phyloP scores from a whole-genome alignment of 1,140 invertebrate genomes.

The Drosophila nannoptera region DNA sequence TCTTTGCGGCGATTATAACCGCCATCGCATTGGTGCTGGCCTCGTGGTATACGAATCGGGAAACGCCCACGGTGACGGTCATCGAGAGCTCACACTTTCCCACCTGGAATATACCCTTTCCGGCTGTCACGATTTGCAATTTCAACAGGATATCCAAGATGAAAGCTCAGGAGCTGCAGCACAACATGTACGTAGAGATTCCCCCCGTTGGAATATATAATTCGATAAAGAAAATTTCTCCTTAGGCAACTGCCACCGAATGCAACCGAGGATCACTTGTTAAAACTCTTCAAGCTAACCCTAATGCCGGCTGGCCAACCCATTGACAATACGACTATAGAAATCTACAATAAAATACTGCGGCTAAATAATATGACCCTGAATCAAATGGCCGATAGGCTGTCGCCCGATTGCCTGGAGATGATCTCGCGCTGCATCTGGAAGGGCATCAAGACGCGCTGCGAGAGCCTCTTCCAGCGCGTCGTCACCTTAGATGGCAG shows the following conservation, averaged over 20 bases:
- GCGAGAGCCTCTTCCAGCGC: slow-evolving; percentile 82
- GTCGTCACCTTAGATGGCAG: slow-evolving; percentile 81
- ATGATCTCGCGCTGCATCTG: slow-evolving; percentile 83
- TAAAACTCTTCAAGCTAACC: slow-evolving; percentile 62
- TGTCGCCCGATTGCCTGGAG: slow-evolving; percentile 81
- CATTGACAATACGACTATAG: slow-evolving; percentile 39
- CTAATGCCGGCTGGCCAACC: slow-evolving; percentile 53
- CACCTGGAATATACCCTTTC: slow-evolving; percentile 86
- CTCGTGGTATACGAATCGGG: slow-evolving; percentile 79
- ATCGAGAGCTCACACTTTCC: slow-evolving; percentile 85
- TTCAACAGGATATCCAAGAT: slow-evolving; percentile 81
- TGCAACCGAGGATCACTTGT: slow-evolving; percentile 45
- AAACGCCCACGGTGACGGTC: slow-evolving; percentile 80
- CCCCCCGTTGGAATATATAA: neutral
- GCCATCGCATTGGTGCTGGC: slow-evolving; percentile 79
- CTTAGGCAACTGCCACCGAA: slow-evolving; percentile 59
- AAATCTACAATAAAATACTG: slow-evolving; percentile 77
- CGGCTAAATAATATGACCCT: slow-evolving; percentile 76
- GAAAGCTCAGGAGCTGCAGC: slow-evolving; percentile 64
- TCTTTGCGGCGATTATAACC: slow-evolving; percentile 78
- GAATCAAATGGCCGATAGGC: slow-evolving; percentile 61
- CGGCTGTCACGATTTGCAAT: slow-evolving; percentile 83
- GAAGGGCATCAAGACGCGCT: slow-evolving; percentile 82
- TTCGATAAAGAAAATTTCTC: neutral
- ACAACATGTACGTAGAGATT: slow-evolving; percentile 67